Evolutionary conservation across 2,113 vertebrate species (phyloP), one percentile per base, ranked within the genome.

Genomic region (Neofelis nebulosa): DNA sequence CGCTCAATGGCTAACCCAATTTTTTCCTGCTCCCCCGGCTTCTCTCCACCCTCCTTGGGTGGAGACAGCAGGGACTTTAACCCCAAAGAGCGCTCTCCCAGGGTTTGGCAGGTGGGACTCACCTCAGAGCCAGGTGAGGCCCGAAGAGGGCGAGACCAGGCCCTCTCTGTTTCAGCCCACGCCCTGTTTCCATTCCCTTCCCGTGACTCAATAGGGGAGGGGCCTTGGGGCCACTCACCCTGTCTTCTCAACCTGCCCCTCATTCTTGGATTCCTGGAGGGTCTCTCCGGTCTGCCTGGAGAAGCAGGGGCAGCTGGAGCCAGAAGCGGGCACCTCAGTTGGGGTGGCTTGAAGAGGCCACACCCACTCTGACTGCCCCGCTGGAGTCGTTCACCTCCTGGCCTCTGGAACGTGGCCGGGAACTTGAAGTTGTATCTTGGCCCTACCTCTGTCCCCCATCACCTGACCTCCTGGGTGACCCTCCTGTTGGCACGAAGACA

Each of bases 321-420:
- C 55, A 52, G 48, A 61, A 92, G 57, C 23, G 3, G 16, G 4
- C 25, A 7, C 19, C 38, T n/a, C n/a, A 29, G 10, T 1, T 18
- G 25, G 25, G 41, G 41, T 87, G 86, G 57, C 63, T n/a, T 13
- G 29, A 23, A 76, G 57, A 71, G 61, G 36, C 8, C 92, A 90
- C 52, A 11, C 25, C 2, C 0, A 10, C 5, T n/a, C 76, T 7
- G 18, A n/a, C 25, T 7, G 33, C 63, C 41, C 2, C 27, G 14
- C 55, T 29, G 0, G 10, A 31, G 21, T 19, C 2, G 0, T 29
- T 57, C 55, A 29, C 45, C 52, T 23, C 65, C 27, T 8, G 0
- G 45, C 9, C 89, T n/a, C 89, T 23, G 61, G 57, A 41, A 33
- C 31, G 52, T 2, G 8, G 48, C 38, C 31, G 23, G 25, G 63